Conservation (phyloP, 2,888 invertebrate genomes). For the Thymelicus sylvestris region DNA sequence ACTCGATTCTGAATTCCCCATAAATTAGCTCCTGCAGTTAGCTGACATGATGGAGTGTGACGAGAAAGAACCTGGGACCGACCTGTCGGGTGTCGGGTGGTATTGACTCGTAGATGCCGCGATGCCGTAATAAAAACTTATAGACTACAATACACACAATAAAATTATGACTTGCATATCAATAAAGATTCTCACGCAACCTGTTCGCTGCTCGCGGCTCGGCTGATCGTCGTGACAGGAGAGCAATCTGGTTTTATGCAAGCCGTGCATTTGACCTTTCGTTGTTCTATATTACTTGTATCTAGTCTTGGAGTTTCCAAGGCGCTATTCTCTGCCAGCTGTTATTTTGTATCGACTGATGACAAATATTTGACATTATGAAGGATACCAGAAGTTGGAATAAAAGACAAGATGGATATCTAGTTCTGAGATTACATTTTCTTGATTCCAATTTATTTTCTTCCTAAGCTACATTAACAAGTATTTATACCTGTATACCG, state of each 20-base stretch:
- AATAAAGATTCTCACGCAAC: conserved; percentile 34
- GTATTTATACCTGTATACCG: neutral
- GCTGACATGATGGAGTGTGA: too few species aligned
- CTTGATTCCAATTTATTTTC: too few species aligned
- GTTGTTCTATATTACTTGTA: conserved; percentile 8
- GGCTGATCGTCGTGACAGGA: conserved; percentile 24
- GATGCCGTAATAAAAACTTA: conserved; percentile 6
- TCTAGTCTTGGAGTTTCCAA: conserved; percentile 11
- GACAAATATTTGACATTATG: conserved; percentile 2
- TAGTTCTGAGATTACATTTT: too few species aligned
- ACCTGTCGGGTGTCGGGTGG: neutral
- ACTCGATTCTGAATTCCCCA: too few species aligned
- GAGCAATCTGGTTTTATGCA: conserved; percentile 30
- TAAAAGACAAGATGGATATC: neutral
- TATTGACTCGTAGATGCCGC: neutral
- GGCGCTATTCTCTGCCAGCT: conserved; percentile 1
- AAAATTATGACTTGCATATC: conserved; percentile 27
- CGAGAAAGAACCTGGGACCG: neutral
- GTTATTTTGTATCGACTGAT: conserved; percentile 1
- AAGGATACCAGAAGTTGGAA: neutral
- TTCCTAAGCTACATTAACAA: too few species aligned
- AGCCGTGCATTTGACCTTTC: conserved; percentile 32
- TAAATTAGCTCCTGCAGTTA: too few species aligned
- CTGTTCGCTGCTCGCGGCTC: conserved; percentile 26
- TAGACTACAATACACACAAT: conserved; percentile 9